Percentiles rank a stretch among this genome's conserved stretches.
These are phyloP conservation scores for Rhodinocichla rosea DNA, from an alignment of 2,113 vertebrate genomes.

Conservation along the genomic window DNA sequence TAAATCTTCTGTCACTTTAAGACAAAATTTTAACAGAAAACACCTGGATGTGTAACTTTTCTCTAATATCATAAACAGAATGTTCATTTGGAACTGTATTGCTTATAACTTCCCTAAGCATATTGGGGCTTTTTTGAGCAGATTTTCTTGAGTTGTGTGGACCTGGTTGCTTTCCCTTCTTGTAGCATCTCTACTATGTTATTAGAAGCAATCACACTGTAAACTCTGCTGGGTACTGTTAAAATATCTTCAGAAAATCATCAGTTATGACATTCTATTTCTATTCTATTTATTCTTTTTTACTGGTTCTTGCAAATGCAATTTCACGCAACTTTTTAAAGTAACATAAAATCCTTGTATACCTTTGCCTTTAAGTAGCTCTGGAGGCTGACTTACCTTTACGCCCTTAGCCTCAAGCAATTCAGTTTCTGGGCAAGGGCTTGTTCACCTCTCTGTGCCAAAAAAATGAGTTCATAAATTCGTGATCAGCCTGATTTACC, in stretches of 20 bases:
- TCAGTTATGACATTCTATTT: background rate
- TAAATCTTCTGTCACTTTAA: background rate
- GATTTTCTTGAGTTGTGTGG: background rate
- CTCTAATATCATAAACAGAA: background rate
- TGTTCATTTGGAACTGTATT: background rate
- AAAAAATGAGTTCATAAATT: background rate
- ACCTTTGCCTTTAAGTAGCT: background rate
- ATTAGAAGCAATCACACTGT: background rate
- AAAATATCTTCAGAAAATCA: background rate
- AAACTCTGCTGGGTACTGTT: background rate
- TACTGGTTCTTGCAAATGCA: background rate
- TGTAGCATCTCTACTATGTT: background rate
- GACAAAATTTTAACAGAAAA: background rate
- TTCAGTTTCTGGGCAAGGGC: background rate
- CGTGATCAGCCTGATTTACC: background rate
- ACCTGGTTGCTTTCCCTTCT: background rate
- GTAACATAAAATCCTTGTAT: background rate
- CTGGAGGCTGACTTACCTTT: background rate
- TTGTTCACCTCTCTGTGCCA: background rate
- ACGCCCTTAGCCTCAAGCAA: background rate
- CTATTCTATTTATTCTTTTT: background rate
- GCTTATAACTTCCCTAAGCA: background rate
- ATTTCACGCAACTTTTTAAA: background rate
- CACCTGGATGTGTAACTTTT: background rate
- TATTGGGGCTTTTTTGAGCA: background rate